Conservation (phyloP, 1,140 invertebrate genomes). For the Melanaphis sacchari region DNA sequence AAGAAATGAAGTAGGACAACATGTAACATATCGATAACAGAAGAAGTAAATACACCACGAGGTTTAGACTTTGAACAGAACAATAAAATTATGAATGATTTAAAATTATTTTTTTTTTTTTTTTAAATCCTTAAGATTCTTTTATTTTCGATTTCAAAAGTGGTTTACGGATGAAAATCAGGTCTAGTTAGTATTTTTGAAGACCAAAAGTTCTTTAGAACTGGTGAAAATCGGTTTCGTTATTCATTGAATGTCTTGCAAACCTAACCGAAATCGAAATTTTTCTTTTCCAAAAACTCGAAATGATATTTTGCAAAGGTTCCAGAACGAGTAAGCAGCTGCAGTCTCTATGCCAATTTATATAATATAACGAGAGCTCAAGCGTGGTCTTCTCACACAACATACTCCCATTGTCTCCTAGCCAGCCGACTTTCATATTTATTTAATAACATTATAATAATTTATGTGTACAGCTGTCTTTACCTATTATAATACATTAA, state of each 20-base stretch:
- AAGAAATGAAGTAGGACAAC: not conserved
- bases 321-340: not conserved
- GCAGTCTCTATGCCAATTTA: not conserved
- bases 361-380: not conserved
- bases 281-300: not conserved
- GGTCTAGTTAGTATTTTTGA: not conserved
- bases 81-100: too few relatives aligned
- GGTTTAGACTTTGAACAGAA: not conserved
- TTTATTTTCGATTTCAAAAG: not conserved
- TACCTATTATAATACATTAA: not conserved
- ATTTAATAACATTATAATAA: constrained; percentile 16
- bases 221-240: not conserved
- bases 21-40: not conserved
- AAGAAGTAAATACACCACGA: not conserved
- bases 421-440: not conserved
- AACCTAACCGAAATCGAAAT: not conserved
- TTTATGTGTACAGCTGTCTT: not conserved
- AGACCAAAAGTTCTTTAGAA: not conserved
- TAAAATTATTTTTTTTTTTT: too few relatives aligned
- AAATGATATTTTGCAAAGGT: not conserved
- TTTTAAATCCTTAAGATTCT: too few relatives aligned
- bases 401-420: not conserved
- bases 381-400: not conserved
- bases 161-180: not conserved
- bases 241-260: not conserved